phyloP scores from a whole-genome alignment of 1,140 invertebrate genomes.

The Kradibia gibbosae region DNA sequence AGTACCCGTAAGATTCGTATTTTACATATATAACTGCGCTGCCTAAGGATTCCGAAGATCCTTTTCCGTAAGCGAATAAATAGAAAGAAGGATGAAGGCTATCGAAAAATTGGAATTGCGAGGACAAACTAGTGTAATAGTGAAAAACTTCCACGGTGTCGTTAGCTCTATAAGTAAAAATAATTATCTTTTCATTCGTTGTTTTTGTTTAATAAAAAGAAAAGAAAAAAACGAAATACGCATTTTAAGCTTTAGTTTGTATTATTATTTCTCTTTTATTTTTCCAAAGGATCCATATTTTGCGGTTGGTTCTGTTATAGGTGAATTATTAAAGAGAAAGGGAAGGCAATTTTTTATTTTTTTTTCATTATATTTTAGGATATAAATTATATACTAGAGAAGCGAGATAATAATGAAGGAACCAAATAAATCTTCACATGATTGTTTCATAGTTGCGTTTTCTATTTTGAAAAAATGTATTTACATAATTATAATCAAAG shows the following conservation, averaged over 20 bases:
- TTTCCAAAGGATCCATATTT: constrained; percentile 27
- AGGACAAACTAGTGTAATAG: constrained; percentile 50
- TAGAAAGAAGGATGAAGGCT: constrained; percentile 3
- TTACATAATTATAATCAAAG: constrained; percentile 54
- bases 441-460: constrained; percentile 43
- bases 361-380: constrained; percentile 36
- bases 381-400: constrained; percentile 43
- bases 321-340: constrained; percentile 37
- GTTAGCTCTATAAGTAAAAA: constrained; percentile 35
- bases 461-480: constrained; percentile 48
- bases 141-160: constrained; percentile 45
- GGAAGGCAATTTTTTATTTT: constrained; percentile 39
- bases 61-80: constrained; percentile 29
- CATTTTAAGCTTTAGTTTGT: constrained; percentile 45
- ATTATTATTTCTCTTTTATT: constrained; percentile 26
- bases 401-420: constrained; percentile 48
- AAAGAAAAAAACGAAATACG: constrained; percentile 22
- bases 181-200: constrained; percentile 27
- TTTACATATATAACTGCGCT: constrained; percentile 47
- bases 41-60: constrained; percentile 37
- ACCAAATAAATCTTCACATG: constrained; percentile 50
- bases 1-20: constrained; percentile 52
- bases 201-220: constrained; percentile 31
- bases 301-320: constrained; percentile 37
- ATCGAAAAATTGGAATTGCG: constrained; percentile 48